These are phyloP conservation scores for Furcula furcula DNA, from an alignment of 2,888 invertebrate species.

Conservation along the genomic window DNA sequence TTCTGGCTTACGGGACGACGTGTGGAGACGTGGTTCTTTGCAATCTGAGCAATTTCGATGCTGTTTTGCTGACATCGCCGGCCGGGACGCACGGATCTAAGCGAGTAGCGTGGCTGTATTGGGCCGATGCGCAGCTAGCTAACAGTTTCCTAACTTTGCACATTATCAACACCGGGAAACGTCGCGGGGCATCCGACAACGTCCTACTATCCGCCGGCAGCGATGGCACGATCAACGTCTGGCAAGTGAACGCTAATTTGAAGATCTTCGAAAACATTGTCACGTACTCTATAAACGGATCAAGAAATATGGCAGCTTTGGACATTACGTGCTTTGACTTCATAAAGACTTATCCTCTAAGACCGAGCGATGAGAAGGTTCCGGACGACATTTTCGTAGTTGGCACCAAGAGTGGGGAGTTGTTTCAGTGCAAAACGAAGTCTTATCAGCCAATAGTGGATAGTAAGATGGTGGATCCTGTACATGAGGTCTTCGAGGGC, in stretches of 20 bases:
- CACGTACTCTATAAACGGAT: slow-evolving; percentile 49
- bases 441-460: slow-evolving; percentile 24
- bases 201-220: slow-evolving; percentile 46
- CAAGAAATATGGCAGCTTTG: slow-evolving; percentile 39
- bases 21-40: slow-evolving; percentile 65
- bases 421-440: slow-evolving; percentile 54
- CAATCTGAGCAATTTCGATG: slow-evolving; percentile 45
- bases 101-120: slow-evolving; percentile 49
- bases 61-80: slow-evolving; percentile 49
- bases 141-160: slow-evolving; percentile 56
- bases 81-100: slow-evolving; percentile 55
- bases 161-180: slow-evolving; percentile 50
- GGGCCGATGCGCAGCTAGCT: slow-evolving; percentile 55
- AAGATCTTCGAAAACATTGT: slow-evolving; percentile 56
- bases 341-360: slow-evolving; percentile 48
- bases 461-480: slow-evolving; percentile 49
- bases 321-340: slow-evolving; percentile 69
- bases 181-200: slow-evolving; percentile 61
- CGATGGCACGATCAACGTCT: slow-evolving; percentile 57
- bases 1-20: slow-evolving; percentile 62
- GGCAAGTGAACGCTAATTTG: slow-evolving; percentile 58
- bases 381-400: slow-evolving; percentile 60
- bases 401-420: slow-evolving; percentile 50
- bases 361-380: slow-evolving; percentile 47
- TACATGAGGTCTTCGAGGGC: slow-evolving; percentile 47